Conservation (phyloP, 2,888 invertebrate species). For the Orthosia incerta region DNA sequence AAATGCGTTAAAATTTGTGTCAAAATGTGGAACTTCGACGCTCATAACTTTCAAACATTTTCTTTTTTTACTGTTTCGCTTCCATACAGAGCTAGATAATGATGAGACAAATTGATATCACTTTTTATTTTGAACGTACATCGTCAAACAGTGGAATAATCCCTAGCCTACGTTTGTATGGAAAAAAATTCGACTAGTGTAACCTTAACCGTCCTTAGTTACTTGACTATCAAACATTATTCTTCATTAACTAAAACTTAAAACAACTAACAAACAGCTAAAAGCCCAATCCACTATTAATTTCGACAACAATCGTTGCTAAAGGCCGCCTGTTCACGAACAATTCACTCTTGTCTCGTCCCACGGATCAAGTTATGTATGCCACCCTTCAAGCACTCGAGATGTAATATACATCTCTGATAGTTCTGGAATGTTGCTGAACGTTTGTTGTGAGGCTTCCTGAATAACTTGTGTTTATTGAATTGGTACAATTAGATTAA, state of each 20-base stretch:
- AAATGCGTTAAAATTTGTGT: no score
- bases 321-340: not conserved
- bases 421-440: conserved; percentile 27
- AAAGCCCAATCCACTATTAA: conserved; percentile 15
- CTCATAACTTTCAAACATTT: no score
- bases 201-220: no score
- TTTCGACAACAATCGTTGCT: conserved; percentile 7
- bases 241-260: not conserved
- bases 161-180: no score
- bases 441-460: conserved; percentile 9
- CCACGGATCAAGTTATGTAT: conserved; percentile 5
- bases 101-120: no score
- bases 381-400: conserved; percentile 1
- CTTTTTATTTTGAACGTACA: no score
- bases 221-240: not conserved
- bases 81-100: no score
- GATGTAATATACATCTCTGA: conserved; percentile 28
- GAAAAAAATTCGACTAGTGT: no score
- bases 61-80: no score
- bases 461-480: conserved; percentile 25
- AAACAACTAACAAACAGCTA: not conserved
- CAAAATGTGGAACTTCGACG: no score
- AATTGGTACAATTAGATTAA: not conserved
- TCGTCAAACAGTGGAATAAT: no score
- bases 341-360: conserved; percentile 25